phyloP scores from a whole-genome alignment of 2,797 vertebrate species.

The Cyclura pinguis region DNA sequence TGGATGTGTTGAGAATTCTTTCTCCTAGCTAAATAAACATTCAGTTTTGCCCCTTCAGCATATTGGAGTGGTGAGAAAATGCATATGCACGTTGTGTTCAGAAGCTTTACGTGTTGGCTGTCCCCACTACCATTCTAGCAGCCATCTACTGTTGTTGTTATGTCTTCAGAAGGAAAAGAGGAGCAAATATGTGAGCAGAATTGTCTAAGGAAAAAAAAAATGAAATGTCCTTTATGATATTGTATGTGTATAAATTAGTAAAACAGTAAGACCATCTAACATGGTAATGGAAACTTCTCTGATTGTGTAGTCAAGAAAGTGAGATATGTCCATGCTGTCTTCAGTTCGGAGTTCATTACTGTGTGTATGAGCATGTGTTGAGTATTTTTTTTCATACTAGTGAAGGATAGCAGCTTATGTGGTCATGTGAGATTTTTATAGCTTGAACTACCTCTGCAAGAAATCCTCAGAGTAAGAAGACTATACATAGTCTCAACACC shows the following conservation, averaged over 20 bases:
- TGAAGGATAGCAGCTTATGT: neutral
- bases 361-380: neutral
- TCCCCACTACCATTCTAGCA: neutral
- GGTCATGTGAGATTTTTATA: neutral
- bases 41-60: neutral
- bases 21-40: neutral
- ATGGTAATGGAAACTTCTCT: neutral
- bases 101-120: neutral
- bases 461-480: neutral
- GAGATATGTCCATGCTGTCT: neutral
- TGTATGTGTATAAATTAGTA: neutral
- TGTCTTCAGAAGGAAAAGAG: neutral
- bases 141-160: neutral
- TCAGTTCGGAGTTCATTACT: neutral
- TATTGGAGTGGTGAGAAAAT: neutral
- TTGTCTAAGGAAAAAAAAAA: neutral
- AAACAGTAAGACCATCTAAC: neutral
- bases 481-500: neutral
- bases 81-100: neutral
- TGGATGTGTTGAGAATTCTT: neutral
- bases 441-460: neutral
- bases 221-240: neutral
- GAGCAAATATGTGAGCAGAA: neutral
- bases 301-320: neutral
- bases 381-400: neutral